Conservation (phyloP, 1,140 invertebrate genomes). For the Megalonaias nervosa region DNA sequence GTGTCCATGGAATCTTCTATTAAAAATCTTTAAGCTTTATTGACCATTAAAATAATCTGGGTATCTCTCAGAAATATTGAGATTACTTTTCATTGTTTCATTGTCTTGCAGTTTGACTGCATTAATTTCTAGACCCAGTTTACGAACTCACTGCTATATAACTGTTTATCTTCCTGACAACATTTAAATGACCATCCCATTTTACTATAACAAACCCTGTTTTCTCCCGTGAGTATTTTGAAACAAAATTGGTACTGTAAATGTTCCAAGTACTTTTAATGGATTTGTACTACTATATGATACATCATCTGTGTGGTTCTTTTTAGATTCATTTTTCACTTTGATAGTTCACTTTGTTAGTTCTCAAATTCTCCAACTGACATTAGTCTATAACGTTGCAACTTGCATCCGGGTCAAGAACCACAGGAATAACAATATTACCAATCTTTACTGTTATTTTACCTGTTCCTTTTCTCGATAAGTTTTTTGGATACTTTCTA, state of each 20-base stretch:
- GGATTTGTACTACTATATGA: slow-evolving; percentile 24
- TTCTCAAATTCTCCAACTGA: slow-evolving; percentile 14
- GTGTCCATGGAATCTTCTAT: slow-evolving; percentile 1
- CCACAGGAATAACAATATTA: background rate
- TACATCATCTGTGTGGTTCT: slow-evolving; percentile 20
- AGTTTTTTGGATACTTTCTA: no score
- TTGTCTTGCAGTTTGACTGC: no score
- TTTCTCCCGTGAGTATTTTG: background rate
- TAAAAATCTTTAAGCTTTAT: slow-evolving; percentile 27
- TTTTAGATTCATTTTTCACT: background rate
- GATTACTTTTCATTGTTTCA: background rate
- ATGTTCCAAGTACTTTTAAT: slow-evolving; percentile 24
- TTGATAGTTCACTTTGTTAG: slow-evolving; percentile 13
- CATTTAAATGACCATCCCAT: slow-evolving; percentile 3
- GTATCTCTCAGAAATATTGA: slow-evolving; percentile 9
- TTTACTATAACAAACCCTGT: slow-evolving; percentile 22
- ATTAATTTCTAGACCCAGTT: slow-evolving; percentile 2
- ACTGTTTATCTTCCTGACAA: slow-evolving; percentile 5
- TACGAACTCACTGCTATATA: slow-evolving; percentile 6
- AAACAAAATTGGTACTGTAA: background rate
- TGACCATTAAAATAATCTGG: background rate
- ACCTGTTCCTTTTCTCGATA: no score
- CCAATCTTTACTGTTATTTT: background rate
- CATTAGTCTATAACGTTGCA: slow-evolving; percentile 17
- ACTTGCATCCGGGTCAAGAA: slow-evolving; percentile 23